phyloP scores from a whole-genome alignment of 1,140 invertebrate genomes.

The Nymphalis io region DNA sequence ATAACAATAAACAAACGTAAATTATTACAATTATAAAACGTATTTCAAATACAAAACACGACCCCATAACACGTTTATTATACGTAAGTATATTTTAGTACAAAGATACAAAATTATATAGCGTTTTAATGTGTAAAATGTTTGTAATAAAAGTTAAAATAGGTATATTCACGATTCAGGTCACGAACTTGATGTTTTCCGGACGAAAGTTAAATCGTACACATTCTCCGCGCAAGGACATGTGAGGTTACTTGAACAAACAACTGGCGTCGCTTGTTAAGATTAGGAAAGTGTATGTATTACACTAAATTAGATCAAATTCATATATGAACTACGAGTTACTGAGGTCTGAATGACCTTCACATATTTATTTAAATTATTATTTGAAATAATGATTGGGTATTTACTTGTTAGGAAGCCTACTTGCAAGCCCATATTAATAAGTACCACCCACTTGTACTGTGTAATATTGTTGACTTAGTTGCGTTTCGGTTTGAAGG shows the following conservation, averaged over 20 bases:
- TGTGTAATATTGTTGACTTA: too few species aligned
- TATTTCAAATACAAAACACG: neutral
- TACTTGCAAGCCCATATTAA: too few species aligned
- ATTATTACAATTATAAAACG: neutral
- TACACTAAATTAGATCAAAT: neutral
- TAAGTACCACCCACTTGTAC: too few species aligned
- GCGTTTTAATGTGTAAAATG: slow-evolving; percentile 2
- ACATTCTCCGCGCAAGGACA: slow-evolving; percentile 25
- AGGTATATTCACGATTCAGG: neutral
- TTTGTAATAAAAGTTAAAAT: slow-evolving; percentile 19
- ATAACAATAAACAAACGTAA: too few species aligned
- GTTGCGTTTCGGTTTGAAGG: too few species aligned
- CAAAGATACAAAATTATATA: neutral
- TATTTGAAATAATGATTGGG: too few species aligned
- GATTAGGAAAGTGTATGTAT: slow-evolving; percentile 8
- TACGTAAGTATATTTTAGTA: neutral
- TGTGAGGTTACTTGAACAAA: slow-evolving; percentile 7
- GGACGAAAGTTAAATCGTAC: slow-evolving; percentile 17
- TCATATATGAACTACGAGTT: neutral
- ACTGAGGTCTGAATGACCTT: neutral
- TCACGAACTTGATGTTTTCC: slow-evolving; percentile 23
- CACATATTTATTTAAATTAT: too few species aligned
- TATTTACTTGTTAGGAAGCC: too few species aligned
- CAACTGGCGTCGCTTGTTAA: slow-evolving; percentile 2
- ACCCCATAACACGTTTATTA: neutral